Base-by-base conservation (phyloP, 1,140 invertebrate species). In the Maconellicoccus hirsutus region DNA sequence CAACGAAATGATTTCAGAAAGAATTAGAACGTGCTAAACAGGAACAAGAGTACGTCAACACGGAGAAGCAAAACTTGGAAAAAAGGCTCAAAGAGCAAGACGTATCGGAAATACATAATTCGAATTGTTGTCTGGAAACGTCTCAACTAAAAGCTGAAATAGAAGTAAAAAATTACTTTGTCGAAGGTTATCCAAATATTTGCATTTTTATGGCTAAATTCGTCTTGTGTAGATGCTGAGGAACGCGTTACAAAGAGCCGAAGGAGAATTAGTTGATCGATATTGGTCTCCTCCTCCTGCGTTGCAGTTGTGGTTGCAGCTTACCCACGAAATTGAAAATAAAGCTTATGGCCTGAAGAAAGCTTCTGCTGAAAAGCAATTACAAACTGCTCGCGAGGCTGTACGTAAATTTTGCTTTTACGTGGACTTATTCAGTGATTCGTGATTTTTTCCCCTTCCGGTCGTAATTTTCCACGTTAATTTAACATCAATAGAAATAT, bases 321-420 rank as follows among this genome's bases (percentile, higher is more conserved):
- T 96, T 16, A 97, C 94, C 0, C 91, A 97, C 79, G 94, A 98
- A 82, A 84, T 96, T 71, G 94, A 98, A 81, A 91, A 92, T 78
- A 89, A 91, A 75, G 81, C 89, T 42, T 95, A 94, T 79, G 85
- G 90, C 72, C 88, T 89, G 73, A 96, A 96, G 79, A 92, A 92
- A 77, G 80, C 87, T 70, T 81, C 83, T 23, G 94, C 93, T 0
- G 93, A 96, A 77, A 84, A 89, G 75, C 92, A 96, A 78, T 80
- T 96, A 3, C 88, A 90, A 77, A 87, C 88, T 76, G 93, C 93
- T 0, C 86, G 93, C 75, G 93, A 96, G 79, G 92, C 91, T 71
- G 91, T 93, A 80, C 85, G 85, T 82, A 42, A 63, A 66, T 71
- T 52, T 52, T 2, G 6, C 16, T 52, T 52, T 16, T 52, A 8